Evolutionary conservation across 2,113 vertebrate species (phyloP), one percentile per base, ranked within the genome.

Genomic region (Camelus dromedarius): DNA sequence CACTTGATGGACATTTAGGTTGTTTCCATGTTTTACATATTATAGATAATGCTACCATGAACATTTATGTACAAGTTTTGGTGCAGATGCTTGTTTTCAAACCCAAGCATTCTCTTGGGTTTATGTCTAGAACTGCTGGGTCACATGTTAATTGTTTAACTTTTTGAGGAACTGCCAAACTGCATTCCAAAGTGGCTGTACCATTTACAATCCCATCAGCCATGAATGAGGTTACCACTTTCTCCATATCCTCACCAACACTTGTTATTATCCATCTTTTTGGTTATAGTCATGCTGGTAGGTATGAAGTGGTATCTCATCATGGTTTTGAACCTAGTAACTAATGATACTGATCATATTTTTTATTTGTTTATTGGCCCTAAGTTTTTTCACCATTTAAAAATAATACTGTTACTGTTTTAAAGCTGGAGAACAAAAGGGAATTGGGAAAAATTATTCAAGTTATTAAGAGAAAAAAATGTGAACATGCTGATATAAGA

Each of bases 401-500:
- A 91, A n/a, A 52, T 16, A 77, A 58, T 28, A 83, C 8, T 89
- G 26, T 76, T 93, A 82, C 22, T 89, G 35, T 73, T 73, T 73
- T 79, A 96, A 88, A 89, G 50, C 46, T 66, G 19, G 26, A 50
- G 24, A 82, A 92, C 30, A 75, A 94, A 89, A 85, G 4, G 5
- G 13, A 92, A 73, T 66, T 80, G 5, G 20, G 48, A 88, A 73
- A 93, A 91, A 79, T n/a, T 81, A 80, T 81, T 80, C 4, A 88
- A 38, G 38, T 79, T 16, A 67, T 60, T 67, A 87, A 67, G 24
- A 96, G 60, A 28, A 84, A 97, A 96, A 83, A 93, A 72, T 28
- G 24, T 67, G 54, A 97, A 64, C 5, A 76, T 8, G 87, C 11
- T 58, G 22, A 91, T 64, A 28, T 20, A 87, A 91, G 48, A 58